Conservation (phyloP, 2,888 invertebrate genomes). For the Aleiodes testaceus region DNA sequence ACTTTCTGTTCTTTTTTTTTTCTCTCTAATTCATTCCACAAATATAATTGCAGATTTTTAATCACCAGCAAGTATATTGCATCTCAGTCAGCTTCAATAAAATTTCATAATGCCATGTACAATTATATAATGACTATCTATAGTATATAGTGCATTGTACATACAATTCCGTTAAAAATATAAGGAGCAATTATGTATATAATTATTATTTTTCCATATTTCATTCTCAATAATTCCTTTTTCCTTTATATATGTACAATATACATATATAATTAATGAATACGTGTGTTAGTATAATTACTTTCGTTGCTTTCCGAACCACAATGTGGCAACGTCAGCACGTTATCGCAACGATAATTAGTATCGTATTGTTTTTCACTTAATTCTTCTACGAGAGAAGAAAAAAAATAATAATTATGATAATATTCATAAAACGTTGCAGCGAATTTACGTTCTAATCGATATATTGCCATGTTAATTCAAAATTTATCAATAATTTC, state of each 20-base stretch:
- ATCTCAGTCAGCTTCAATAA: constrained; percentile 32
- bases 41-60: constrained; percentile 31
- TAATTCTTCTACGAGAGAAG: too few relatives aligned
- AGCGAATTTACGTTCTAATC: constrained; percentile 7
- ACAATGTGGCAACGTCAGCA: too few relatives aligned
- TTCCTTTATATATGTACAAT: constrained; percentile 16
- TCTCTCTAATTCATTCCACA: constrained; percentile 33
- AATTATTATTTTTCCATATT: constrained; percentile 7
- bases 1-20: constrained; percentile 33
- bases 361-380: not conserved
- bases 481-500: constrained; percentile 1
- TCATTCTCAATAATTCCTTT: too few relatives aligned
- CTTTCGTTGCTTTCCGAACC: not conserved
- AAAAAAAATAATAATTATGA: not conserved
- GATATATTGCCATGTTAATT: not conserved
- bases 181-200: constrained; percentile 45
- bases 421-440: constrained; percentile 23
- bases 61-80: constrained; percentile 23
- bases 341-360: not conserved
- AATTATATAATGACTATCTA: constrained; percentile 35
- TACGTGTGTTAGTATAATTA: constrained; percentile 13
- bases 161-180: constrained; percentile 50
- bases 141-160: constrained; percentile 50
- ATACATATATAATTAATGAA: constrained; percentile 21
- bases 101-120: constrained; percentile 33